A percentile compares a stretch with the other conserved stretches of the same genome.
Evolutionary conservation across 2,113 vertebrate species (phyloP).

Genomic region (Nyctibius bracteatus): DNA sequence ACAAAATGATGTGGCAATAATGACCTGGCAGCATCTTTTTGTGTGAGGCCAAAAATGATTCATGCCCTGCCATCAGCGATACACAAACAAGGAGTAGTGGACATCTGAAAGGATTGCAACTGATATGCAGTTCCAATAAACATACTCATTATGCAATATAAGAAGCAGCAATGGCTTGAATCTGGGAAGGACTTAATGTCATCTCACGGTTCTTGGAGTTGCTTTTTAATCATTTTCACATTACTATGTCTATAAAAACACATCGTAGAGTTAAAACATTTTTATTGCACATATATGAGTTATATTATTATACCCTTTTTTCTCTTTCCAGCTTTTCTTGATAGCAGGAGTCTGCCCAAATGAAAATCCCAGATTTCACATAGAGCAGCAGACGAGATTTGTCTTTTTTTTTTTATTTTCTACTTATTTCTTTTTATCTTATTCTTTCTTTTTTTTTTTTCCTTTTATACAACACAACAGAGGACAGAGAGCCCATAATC

Average conservation of each 20-base stretch:
- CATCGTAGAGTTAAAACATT: background rate
- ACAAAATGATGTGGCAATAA: background rate
- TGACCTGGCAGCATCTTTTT: background rate
- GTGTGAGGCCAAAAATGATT: background rate
- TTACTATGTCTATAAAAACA: background rate
- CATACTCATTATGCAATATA: background rate
- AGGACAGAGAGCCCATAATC: background rate
- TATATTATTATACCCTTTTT: background rate
- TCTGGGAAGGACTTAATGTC: background rate
- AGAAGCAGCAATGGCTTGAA: background rate
- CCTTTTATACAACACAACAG: background rate
- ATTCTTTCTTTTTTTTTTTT: background rate
- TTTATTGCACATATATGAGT: background rate
- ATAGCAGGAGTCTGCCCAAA: background rate
- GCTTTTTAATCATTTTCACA: background rate
- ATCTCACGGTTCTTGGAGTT: background rate
- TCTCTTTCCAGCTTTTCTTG: background rate
- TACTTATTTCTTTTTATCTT: background rate
- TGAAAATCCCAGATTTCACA: background rate
- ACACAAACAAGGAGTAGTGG: background rate
- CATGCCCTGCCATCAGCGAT: background rate
- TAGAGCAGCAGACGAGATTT: background rate
- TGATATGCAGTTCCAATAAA: background rate
- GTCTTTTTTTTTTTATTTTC: background rate
- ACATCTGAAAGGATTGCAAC: background rate